Conservation (phyloP, 2,113 vertebrate genomes). For the Notothenia coriiceps region DNA sequence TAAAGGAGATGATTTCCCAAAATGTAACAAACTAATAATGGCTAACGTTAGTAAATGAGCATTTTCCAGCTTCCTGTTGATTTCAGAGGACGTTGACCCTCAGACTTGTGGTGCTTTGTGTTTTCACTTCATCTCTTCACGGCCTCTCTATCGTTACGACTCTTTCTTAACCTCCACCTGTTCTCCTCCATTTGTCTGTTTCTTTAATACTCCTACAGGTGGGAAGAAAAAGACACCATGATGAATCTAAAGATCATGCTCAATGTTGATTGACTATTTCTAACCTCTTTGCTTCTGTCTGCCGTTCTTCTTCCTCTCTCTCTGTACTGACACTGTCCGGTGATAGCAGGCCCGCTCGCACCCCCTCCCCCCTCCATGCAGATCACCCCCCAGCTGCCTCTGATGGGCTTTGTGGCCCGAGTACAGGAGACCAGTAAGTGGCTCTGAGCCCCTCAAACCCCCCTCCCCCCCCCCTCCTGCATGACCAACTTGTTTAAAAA, state of each 20-base stretch:
- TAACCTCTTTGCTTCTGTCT: slow-evolving; percentile 23
- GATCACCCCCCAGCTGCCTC: slow-evolving; percentile 98
- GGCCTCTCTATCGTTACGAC: no score
- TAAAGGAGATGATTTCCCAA: no score
- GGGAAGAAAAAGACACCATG: background rate
- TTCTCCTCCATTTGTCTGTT: background rate
- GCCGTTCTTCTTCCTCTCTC: slow-evolving; percentile 32
- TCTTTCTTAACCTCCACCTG: no score
- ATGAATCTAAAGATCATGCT: background rate
- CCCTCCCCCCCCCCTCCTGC: slow-evolving; percentile 42
- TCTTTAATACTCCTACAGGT: background rate
- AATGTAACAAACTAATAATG: no score
- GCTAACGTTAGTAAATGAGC: no score
- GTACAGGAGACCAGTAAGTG: slow-evolving; percentile 99
- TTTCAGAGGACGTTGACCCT: no score
- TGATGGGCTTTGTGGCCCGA: slow-evolving; percentile 99
- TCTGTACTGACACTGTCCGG: slow-evolving; percentile 68
- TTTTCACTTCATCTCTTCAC: no score
- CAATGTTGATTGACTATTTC: background rate
- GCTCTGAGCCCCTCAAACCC: slow-evolving; percentile 68
- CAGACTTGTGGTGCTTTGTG: no score
- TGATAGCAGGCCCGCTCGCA: slow-evolving; percentile 90
- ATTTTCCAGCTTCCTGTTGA: no score
- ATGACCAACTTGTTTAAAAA: slow-evolving; percentile 22
- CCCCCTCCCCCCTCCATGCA: slow-evolving; percentile 98